Percentiles rank a stretch among this genome's conserved stretches.
Evolutionary conservation across 2,888 invertebrate species (phyloP).

Genomic region (Drosophila demipolita): DNA sequence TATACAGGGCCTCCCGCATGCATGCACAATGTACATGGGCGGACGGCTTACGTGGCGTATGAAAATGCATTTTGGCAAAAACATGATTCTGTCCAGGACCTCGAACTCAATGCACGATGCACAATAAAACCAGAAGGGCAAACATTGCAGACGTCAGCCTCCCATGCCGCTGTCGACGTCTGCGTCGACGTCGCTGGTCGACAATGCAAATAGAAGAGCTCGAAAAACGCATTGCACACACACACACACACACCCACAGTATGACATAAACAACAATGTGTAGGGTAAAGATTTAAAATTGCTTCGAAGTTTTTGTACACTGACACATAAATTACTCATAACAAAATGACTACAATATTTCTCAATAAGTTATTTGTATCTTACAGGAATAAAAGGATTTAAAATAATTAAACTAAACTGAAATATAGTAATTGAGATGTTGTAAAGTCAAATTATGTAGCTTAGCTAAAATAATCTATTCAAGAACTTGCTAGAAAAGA

Average conservation of each 20-base stretch:
- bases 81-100: constrained; percentile 61
- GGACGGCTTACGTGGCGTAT: constrained; percentile 67
- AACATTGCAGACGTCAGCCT: constrained; percentile 60
- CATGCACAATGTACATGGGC: constrained; percentile 58
- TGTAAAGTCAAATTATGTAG: not conserved
- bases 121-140: constrained; percentile 71
- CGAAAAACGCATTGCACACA: constrained; percentile 59
- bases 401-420: not conserved
- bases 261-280: constrained; percentile 30
- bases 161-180: constrained; percentile 12
- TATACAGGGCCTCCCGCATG: constrained; percentile 50
- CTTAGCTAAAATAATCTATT: constrained; percentile 1
- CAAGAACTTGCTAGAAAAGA: constrained; percentile 6
- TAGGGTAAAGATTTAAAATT: constrained; percentile 7
- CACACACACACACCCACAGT: constrained; percentile 19
- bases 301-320: constrained; percentile 14
- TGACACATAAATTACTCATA: not conserved
- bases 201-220: constrained; percentile 73
- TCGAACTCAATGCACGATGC: constrained; percentile 43
- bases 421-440: not conserved
- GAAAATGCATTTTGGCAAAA: constrained; percentile 79
- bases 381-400: not conserved
- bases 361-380: not conserved
- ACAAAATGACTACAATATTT: not conserved
- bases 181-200: constrained; percentile 40